phyloP scores from a whole-genome alignment of 2,113 vertebrate genomes.

The Struthio camelus region DNA sequence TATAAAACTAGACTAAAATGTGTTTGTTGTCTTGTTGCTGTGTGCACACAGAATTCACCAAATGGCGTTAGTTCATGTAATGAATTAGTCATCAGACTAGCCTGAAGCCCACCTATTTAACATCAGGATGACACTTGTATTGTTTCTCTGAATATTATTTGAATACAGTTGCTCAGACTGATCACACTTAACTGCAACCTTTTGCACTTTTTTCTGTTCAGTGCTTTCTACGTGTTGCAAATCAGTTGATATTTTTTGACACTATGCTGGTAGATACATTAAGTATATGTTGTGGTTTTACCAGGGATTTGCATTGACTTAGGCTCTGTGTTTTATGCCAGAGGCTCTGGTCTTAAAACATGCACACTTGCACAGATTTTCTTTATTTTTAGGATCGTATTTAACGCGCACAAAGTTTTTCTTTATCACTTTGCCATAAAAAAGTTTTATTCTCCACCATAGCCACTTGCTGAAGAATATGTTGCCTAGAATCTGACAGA shows the following conservation, averaged over 20 bases:
- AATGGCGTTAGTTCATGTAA: not conserved
- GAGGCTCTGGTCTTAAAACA: conserved; percentile 6
- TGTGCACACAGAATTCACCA: conserved; percentile 16
- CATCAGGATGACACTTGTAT: not conserved
- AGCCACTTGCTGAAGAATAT: not conserved
- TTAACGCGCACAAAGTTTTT: not conserved
- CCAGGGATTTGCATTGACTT: not conserved
- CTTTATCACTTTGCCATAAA: not conserved
- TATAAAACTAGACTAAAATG: conserved; percentile 81
- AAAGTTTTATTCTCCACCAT: not conserved
- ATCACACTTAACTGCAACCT: not conserved
- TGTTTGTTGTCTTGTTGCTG: conserved; percentile 80
- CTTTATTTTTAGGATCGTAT: not conserved
- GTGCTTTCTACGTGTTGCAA: not conserved
- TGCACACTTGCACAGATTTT: not conserved
- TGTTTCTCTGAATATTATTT: not conserved
- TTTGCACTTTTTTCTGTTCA: not conserved
- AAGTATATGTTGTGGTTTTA: not conserved
- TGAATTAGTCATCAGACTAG: not conserved
- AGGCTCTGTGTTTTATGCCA: not conserved
- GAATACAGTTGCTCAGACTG: not conserved
- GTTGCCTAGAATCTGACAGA: not conserved
- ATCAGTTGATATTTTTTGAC: not conserved
- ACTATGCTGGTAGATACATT: not conserved
- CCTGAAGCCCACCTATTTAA: not conserved